phyloP scores from a whole-genome alignment of 2,797 vertebrate genomes.

The Tiaroga cobitis region DNA sequence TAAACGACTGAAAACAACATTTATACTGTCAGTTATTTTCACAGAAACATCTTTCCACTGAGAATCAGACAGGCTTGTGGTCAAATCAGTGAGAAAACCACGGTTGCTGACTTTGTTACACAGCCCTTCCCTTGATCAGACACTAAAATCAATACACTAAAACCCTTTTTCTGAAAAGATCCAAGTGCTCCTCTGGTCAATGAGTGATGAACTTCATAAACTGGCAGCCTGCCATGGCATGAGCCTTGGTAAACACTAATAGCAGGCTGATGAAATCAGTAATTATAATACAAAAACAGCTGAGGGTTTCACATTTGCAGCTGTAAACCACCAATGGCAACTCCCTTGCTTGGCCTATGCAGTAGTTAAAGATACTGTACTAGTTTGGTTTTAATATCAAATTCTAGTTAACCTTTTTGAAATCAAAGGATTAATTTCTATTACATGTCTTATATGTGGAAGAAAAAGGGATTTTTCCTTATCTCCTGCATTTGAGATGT shows the following conservation, averaged over 20 bases:
- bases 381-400: not conserved
- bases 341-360: conserved; percentile 14
- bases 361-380: not conserved
- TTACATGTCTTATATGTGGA: not conserved
- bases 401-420: not conserved
- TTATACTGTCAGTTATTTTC: not conserved
- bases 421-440: not conserved
- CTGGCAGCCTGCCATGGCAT: conserved; percentile 8
- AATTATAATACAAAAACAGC: conserved; percentile 19
- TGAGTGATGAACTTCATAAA: conserved; percentile 12
- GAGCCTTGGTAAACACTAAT: conserved; percentile 26
- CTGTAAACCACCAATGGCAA: conserved; percentile 4
- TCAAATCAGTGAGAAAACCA: not conserved
- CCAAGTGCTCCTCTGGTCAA: not conserved
- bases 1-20: not conserved
- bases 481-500: not conserved
- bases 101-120: not conserved
- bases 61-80: not conserved
- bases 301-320: conserved; percentile 5
- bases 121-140: not conserved
- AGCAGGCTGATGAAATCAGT: conserved; percentile 34
- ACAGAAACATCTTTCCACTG: not conserved
- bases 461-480: not conserved
- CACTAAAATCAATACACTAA: not conserved
- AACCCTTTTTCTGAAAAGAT: not conserved